Percentiles rank a stretch among this genome's conserved stretches.
These are phyloP conservation scores for Boulengeromyrus knoepffleri DNA, from an alignment of 2,113 vertebrate species.

Conservation along the genomic window DNA sequence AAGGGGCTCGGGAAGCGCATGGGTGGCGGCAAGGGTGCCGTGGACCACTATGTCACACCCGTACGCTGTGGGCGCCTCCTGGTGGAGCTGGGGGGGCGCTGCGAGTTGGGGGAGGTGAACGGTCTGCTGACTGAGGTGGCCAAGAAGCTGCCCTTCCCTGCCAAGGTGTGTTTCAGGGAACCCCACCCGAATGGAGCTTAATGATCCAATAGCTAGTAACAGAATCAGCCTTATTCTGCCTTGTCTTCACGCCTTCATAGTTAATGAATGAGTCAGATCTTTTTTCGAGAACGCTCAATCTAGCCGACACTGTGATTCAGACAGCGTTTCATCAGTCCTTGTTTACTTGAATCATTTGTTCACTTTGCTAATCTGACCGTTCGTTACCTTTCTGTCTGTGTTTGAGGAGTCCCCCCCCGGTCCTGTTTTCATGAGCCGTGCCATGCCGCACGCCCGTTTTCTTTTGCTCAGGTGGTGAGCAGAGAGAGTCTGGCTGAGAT, in stretches of 20 bases:
- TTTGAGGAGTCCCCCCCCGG: not conserved
- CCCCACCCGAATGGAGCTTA: not conserved
- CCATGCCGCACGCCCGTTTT: not conserved
- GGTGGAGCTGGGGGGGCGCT: slow-evolving; percentile 78
- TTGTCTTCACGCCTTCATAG: not conserved
- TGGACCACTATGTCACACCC: slow-evolving; percentile 82
- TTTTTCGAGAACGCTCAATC: not conserved
- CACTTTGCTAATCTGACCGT: not conserved
- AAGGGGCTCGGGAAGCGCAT: slow-evolving; percentile 89
- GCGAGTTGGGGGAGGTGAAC: slow-evolving; percentile 71
- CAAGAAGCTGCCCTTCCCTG: slow-evolving; percentile 80
- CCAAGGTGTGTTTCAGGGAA: slow-evolving; percentile 50
- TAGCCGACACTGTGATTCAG: not conserved
- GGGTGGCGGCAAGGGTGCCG: slow-evolving; percentile 90
- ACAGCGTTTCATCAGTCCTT: not conserved
- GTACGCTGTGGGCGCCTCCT: slow-evolving; percentile 71
- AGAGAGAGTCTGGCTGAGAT: slow-evolving; percentile 59
- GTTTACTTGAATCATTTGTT: not conserved
- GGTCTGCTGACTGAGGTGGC: slow-evolving; percentile 68
- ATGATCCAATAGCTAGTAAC: not conserved
- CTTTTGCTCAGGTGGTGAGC: slow-evolving; percentile 61
- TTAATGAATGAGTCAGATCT: not conserved
- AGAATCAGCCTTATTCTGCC: not conserved
- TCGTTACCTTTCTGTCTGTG: not conserved
- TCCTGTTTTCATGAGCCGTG: not conserved